Base-by-base conservation (phyloP, 2,888 invertebrate genomes). In the Trileptium ribeirensis region DNA sequence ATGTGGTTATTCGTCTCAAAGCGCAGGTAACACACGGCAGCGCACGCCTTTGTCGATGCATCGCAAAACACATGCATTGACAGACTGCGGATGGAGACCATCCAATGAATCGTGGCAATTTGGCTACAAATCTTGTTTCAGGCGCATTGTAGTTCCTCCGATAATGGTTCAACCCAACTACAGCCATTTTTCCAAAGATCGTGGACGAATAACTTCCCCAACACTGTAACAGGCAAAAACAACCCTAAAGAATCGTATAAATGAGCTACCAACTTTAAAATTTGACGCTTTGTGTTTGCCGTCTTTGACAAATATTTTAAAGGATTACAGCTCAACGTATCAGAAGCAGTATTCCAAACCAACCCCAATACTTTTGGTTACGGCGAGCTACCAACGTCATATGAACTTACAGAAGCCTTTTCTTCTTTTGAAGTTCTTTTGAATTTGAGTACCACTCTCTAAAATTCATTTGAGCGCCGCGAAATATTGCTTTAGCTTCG, bases 181-280 rank as follows among this genome's bases (percentile, higher is more conserved):
- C 83, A 2, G 0, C 83, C 75, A 24, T 74, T 36, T 31, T 80
- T 79, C 85, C 86, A 87, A 1, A 86, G 40, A 19, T 82, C 40
- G 82, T 86, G 86, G 39, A 87, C 74, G 8, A 86, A 39, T 0
- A 84, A 82, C 74, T 86, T 87, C 0, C 81, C 80, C 3, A 74
- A 34, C 64, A 83, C 81, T 15, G 37, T 82, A 36, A 83, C 82
- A 33, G 82, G 83, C 0, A 39, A 79, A 29, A 83, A 15, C 8
- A 85, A 78, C 1, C 85, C 86, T 29, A 85, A 37, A 24, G 84
- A 83, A 74, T 86, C 83, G 70, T 81, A 85, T 0, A 81, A 34
- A 24, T 80, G 81, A n/a, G 84, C 77, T 39, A 86, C 79, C 31
- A 78, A n/a, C 33, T 83, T 80, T 19, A 85, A 78, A 33, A 84